These are phyloP conservation scores for Acleris holmiana DNA, from an alignment of 2,888 invertebrate species.

Conservation along the genomic window DNA sequence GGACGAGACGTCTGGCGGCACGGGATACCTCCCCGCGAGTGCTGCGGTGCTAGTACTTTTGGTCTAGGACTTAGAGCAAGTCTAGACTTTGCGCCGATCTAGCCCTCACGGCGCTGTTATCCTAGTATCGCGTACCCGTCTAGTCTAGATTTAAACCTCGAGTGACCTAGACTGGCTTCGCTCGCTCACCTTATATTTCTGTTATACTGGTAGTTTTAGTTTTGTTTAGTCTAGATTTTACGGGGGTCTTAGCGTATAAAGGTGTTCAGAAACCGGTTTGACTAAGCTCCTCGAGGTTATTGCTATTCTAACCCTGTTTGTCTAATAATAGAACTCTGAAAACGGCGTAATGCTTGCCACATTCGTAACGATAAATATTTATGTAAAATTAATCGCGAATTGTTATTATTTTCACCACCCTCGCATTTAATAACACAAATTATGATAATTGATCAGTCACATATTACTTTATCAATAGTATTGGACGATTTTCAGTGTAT, in stretches of 20 bases:
- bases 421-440: too few relatives aligned
- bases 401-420: too few relatives aligned
- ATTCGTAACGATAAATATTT: too few relatives aligned
- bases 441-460: too few relatives aligned
- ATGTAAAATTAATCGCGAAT: too few relatives aligned
- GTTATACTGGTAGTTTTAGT: slow-evolving; percentile 17
- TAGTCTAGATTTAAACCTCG: slow-evolving; percentile 24
- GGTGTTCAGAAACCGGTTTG: neutral
- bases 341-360: too few relatives aligned
- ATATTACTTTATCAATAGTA: too few relatives aligned
- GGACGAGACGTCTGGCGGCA: slow-evolving; percentile 4
- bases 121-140: slow-evolving; percentile 18
- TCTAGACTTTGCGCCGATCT: slow-evolving; percentile 30
- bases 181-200: slow-evolving; percentile 10
- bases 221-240: slow-evolving; percentile 18
- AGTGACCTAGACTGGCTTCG: slow-evolving; percentile 2
- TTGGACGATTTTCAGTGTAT: too few relatives aligned
- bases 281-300: neutral
- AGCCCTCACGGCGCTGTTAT: slow-evolving; percentile 11
- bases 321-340: neutral
- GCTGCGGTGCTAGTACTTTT: slow-evolving; percentile 30
- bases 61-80: slow-evolving; percentile 28
- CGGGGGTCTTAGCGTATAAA: neutral
- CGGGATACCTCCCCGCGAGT: slow-evolving; percentile 20
- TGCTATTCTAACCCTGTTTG: slow-evolving; percentile 8